Evolutionary conservation across 2,797 vertebrate genomes (phyloP).

Genomic region (Sebastes goodei): DNA sequence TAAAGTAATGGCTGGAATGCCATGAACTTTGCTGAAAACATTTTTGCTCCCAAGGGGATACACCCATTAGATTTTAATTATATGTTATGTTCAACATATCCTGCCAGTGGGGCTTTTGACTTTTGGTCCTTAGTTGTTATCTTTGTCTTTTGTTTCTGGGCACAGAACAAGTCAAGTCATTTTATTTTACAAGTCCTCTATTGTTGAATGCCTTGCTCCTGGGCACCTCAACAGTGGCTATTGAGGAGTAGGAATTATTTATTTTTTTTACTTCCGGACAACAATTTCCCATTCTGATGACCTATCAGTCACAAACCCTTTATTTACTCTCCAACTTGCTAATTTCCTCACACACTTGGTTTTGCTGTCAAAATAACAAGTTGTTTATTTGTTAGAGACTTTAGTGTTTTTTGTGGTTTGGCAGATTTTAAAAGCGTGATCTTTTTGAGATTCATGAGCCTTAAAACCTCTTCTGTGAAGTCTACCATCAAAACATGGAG

Average conservation of each 20-base stretch:
- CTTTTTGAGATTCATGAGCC: background rate
- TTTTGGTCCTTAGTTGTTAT: background rate
- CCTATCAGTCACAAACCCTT: background rate
- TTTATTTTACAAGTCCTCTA: background rate
- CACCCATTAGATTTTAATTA: background rate
- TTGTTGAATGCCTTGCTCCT: background rate
- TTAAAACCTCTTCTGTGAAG: background rate
- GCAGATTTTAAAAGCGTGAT: background rate
- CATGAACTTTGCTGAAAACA: background rate
- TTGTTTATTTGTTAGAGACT: background rate
- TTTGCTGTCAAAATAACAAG: background rate
- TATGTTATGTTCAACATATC: background rate
- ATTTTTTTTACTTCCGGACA: background rate
- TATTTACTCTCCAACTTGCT: background rate
- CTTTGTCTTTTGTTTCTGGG: background rate
- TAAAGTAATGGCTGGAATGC: background rate
- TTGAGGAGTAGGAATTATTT: background rate
- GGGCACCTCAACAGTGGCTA: background rate
- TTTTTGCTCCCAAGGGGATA: background rate
- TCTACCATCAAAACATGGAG: conserved; percentile 11
- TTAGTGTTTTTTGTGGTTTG: conserved; percentile 3
- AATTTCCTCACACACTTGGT: background rate
- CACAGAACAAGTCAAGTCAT: background rate
- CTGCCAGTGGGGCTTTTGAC: background rate
- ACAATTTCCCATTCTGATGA: background rate